Percentiles rank a stretch among this genome's conserved stretches.
Conservation (phyloP, 2,113 vertebrate species). For the Puntigrus tetrazona region DNA sequence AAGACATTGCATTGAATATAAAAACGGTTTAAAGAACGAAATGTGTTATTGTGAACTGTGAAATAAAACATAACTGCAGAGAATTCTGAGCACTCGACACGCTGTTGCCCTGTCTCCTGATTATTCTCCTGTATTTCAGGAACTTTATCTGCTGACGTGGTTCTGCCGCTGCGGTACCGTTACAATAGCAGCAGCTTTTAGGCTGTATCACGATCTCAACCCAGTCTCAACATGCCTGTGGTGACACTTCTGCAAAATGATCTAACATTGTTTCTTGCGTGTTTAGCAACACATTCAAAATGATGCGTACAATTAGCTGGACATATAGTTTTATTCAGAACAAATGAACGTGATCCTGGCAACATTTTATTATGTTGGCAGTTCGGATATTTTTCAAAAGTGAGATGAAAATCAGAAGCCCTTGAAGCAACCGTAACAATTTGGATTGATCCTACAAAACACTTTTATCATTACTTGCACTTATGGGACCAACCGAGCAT, state of each 20-base stretch:
- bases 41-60: no score
- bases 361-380: neutral
- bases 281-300: neutral
- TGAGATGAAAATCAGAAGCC: neutral
- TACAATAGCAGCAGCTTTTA: constrained; percentile 77
- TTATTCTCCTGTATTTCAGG: no score
- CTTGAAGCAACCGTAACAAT: neutral
- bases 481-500: neutral
- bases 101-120: no score
- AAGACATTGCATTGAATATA: no score
- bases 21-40: no score
- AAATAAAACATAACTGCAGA: no score
- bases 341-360: neutral
- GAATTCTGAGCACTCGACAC: no score
- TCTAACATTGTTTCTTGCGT: neutral
- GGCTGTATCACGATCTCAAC: constrained; percentile 12
- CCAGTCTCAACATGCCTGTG: neutral
- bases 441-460: neutral
- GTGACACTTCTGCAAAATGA: neutral
- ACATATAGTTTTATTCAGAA: neutral
- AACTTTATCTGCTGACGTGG: no score
- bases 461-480: neutral
- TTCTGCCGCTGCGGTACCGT: no score
- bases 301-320: neutral
- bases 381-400: neutral